These are phyloP conservation scores for Zoanthus gigantus DNA, from an alignment of 92 coral and sea anemone species.

Conservation along the genomic window DNA sequence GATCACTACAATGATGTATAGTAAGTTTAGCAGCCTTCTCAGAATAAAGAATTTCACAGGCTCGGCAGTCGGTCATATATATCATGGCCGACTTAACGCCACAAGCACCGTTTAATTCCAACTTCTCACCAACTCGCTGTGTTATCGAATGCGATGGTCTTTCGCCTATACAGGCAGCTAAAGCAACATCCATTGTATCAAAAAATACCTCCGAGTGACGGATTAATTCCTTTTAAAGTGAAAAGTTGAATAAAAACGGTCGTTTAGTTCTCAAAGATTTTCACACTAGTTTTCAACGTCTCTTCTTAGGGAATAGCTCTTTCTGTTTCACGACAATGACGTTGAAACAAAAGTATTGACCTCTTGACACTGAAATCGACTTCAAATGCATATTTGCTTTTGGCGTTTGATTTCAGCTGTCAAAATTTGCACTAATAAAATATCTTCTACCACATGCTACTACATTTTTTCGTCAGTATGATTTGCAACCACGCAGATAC, in stretches of 20 bases:
- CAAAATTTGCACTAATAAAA: too few relatives aligned
- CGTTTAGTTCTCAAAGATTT: neutral
- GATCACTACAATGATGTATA: constrained; percentile 82
- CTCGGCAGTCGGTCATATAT: constrained; percentile 79
- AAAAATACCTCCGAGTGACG: neutral
- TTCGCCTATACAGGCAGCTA: constrained; percentile 36
- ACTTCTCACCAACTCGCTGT: constrained; percentile 71
- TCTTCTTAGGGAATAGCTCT: neutral
- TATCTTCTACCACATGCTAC: too few relatives aligned
- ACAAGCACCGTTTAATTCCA: constrained; percentile 62
- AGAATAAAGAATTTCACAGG: constrained; percentile 68
- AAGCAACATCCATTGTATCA: neutral
- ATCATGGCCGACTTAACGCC: constrained; percentile 68
- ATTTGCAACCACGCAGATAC: too few relatives aligned
- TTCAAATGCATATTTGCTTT: neutral
- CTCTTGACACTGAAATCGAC: neutral
- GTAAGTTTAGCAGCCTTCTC: constrained; percentile 89
- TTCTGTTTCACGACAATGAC: neutral
- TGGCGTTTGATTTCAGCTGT: neutral
- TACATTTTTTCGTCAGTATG: too few relatives aligned
- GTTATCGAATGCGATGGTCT: constrained; percentile 73
- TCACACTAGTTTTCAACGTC: neutral
- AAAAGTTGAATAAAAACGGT: neutral
- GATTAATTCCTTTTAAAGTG: too few relatives aligned
- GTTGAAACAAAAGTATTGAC: neutral